Evolutionary conservation across 2,113 vertebrate species (phyloP).

Genomic region (Muntiacus muntjak): DNA sequence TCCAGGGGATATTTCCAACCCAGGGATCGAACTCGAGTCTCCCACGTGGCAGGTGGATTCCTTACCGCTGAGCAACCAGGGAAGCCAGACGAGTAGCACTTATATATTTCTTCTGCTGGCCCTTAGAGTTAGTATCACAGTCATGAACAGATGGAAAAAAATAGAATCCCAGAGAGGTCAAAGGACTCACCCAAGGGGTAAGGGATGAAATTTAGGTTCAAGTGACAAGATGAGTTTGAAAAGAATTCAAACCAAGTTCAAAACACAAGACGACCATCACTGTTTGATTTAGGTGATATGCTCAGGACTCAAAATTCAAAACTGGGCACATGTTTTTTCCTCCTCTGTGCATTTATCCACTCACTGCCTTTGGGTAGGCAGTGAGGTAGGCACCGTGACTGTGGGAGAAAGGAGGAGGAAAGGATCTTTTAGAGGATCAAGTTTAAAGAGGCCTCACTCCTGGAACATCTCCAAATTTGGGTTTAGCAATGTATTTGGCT

Average conservation of each 20-base stretch:
- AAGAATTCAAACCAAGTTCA: not conserved
- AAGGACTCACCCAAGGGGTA: not conserved
- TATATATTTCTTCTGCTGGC: not conserved
- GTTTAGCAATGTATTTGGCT: not conserved
- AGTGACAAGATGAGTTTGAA: not conserved
- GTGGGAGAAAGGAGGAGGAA: not conserved
- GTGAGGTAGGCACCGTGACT: not conserved
- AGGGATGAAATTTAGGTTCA: not conserved
- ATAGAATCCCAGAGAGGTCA: not conserved
- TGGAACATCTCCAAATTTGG: slow-evolving; percentile 35
- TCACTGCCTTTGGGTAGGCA: not conserved
- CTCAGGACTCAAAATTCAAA: not conserved
- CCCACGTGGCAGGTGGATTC: not conserved
- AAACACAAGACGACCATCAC: not conserved
- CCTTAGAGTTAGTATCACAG: not conserved
- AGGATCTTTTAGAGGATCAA: not conserved
- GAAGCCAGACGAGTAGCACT: not conserved
- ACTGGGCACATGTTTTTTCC: not conserved
- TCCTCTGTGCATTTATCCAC: not conserved
- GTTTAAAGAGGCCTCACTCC: slow-evolving; percentile 7
- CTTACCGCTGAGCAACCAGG: not conserved
- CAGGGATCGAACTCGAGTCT: not conserved
- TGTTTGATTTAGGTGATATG: not conserved
- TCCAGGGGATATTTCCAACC: not conserved
- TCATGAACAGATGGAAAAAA: not conserved